Conservation (phyloP, 2,888 invertebrate genomes). For the Tanypteryx hageni region DNA sequence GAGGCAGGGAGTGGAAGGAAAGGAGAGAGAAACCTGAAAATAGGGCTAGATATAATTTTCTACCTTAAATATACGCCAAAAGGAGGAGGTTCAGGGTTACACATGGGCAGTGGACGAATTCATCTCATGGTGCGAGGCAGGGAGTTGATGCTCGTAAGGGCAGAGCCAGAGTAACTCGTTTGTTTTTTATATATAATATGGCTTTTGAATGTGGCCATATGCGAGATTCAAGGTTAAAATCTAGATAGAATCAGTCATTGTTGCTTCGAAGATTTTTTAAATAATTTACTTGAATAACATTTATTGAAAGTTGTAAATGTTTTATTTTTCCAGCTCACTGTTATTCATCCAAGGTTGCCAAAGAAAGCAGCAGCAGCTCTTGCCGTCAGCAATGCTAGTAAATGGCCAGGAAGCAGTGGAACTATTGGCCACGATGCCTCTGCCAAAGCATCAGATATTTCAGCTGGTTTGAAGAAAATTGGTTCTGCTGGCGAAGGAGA, state of each 20-base stretch:
- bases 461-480: conserved; percentile 71
- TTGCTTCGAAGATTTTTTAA: neutral
- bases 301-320: neutral
- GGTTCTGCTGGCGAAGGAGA: conserved; percentile 69
- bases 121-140: too few species aligned
- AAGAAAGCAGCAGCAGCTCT: conserved; percentile 69
- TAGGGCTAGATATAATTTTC: too few species aligned
- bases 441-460: conserved; percentile 61
- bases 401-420: conserved; percentile 23
- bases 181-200: neutral
- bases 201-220: neutral
- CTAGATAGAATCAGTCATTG: too few species aligned
- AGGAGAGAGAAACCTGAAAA: too few species aligned
- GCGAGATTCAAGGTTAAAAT: neutral
- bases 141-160: too few species aligned
- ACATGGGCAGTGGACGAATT: too few species aligned
- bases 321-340: conserved; percentile 82
- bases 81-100: too few species aligned
- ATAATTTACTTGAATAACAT: neutral
- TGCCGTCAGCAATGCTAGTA: conserved; percentile 15
- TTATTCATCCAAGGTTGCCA: conserved; percentile 88
- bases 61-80: too few species aligned
- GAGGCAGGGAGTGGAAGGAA: too few species aligned
- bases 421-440: conserved; percentile 7
- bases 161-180: too few species aligned